phyloP scores from a whole-genome alignment of 1,140 invertebrate species.

The Homarus americanus region DNA sequence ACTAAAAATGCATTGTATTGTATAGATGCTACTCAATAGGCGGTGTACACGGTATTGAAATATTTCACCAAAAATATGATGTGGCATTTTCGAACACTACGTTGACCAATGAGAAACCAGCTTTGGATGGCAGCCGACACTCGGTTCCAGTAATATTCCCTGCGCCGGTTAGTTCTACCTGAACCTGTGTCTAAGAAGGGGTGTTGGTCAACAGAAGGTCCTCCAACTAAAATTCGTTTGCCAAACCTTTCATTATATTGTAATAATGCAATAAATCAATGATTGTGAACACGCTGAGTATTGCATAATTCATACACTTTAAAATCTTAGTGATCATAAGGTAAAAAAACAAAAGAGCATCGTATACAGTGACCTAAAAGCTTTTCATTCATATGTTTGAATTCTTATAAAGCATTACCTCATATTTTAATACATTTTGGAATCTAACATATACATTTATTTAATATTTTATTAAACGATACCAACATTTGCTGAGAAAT shows the following conservation, averaged over 20 bases:
- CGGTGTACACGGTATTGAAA: not conserved
- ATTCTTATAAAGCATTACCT: not conserved
- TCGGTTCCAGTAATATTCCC: slow-evolving; percentile 61
- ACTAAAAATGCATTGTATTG: not conserved
- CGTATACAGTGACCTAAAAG: not conserved
- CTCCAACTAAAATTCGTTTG: not conserved
- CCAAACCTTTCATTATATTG: not conserved
- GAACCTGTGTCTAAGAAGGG: slow-evolving; percentile 56
- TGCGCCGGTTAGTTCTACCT: slow-evolving; percentile 57
- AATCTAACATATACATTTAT: not conserved
- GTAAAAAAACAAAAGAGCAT: slow-evolving; percentile 62
- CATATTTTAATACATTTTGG: not conserved
- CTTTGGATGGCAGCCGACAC: slow-evolving; percentile 56
- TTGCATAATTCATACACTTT: slow-evolving; percentile 33
- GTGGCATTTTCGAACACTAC: not conserved
- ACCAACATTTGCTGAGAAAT: slow-evolving; percentile 19
- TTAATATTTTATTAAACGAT: slow-evolving; percentile 45
- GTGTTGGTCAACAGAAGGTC: slow-evolving; percentile 30
- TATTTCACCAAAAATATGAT: not conserved
- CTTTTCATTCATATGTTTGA: slow-evolving; percentile 5
- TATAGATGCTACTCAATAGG: not conserved
- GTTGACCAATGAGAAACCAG: slow-evolving; percentile 45
- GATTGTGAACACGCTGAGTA: slow-evolving; percentile 2
- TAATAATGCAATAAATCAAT: not conserved
- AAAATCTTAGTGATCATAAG: slow-evolving; percentile 18